Base-by-base conservation (phyloP, 2,888 invertebrate species). In the Drosophila meridiana region DNA sequence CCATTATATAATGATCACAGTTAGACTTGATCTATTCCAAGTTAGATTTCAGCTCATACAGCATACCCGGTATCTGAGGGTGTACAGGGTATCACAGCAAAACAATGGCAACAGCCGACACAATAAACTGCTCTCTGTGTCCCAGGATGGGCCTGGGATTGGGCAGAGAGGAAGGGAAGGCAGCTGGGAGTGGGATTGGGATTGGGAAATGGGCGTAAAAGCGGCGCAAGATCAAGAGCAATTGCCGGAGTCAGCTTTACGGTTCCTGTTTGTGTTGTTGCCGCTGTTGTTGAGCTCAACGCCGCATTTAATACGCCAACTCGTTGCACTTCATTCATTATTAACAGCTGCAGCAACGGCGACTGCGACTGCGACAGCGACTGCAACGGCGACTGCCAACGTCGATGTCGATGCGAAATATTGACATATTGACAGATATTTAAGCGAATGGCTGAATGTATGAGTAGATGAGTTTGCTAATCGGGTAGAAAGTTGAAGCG, bases 231-330 rank as follows among this genome's bases (percentile, higher is more conserved):
- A 82, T 82, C 85, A 83, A 75, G 72, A 38, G 63, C 77, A 74
- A 80, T 80, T 82, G 76, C 62, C 71, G 50, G 50, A 57, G 40
- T 50, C 60, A 65, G 65, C 62, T 76, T 73, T 57, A 56, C 53
- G 57, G 50, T 55, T 55, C 62, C 50, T 42, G 53, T 58, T 36
- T 30, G 45, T 62, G 6, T 47, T 56, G 56, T 45, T 40, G 40
- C 58, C 60, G 40, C 5, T 76, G 71, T 32, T 67, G 64, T 38
- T 62, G 73, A 71, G 76, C 78, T 83, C 80, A 70, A 63, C 69
- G 63, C 63, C 69, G 79, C 69, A 73, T 83, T 86, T 82, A 82
- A 82, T 85, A 76, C 73, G 71, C 57, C 81, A 79, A 77, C 70
- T 58, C 52, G 59, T 42, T 57, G 65, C 30, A 63, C 32, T 63